Evolutionary conservation across 2,888 invertebrate species (phyloP).

Genomic region (Elaeidobius kamerunicus): DNA sequence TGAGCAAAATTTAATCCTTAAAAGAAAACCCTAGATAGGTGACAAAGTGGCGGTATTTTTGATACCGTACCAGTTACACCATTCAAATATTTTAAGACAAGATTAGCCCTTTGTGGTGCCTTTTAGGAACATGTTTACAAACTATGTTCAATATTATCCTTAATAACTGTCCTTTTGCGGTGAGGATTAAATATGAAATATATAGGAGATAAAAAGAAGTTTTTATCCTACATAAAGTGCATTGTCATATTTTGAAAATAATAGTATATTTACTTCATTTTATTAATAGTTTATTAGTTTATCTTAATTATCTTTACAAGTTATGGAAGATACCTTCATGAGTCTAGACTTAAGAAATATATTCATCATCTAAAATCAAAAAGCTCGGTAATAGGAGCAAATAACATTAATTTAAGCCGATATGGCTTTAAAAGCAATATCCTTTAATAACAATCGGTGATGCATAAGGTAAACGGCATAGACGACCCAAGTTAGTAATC

Average conservation of each 20-base stretch:
- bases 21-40: conserved; percentile 6
- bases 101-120: neutral
- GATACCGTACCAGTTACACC: neutral
- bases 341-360: too few species aligned
- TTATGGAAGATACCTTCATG: too few species aligned
- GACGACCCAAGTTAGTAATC: conserved; percentile 31
- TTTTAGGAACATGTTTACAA: conserved; percentile 5
- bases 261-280: too few species aligned
- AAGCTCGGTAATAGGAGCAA: neutral
- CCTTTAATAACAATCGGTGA: conserved; percentile 24
- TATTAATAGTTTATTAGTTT: too few species aligned
- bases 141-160: conserved; percentile 2
- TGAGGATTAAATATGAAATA: conserved; percentile 2
- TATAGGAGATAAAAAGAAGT: too few species aligned
- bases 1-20: neutral
- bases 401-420: neutral
- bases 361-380: too few species aligned
- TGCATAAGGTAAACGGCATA: conserved; percentile 26
- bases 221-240: too few species aligned
- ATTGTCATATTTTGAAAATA: too few species aligned
- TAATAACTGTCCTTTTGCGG: conserved; percentile 2
- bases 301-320: too few species aligned
- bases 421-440: conserved; percentile 11
- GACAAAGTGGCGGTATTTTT: conserved; percentile 2
- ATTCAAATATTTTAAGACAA: neutral